A percentile compares a stretch with the other conserved stretches of the same genome.
These are phyloP conservation scores for Drosophila cracens DNA, from an alignment of 2,888 invertebrate genomes.

Conservation along the genomic window DNA sequence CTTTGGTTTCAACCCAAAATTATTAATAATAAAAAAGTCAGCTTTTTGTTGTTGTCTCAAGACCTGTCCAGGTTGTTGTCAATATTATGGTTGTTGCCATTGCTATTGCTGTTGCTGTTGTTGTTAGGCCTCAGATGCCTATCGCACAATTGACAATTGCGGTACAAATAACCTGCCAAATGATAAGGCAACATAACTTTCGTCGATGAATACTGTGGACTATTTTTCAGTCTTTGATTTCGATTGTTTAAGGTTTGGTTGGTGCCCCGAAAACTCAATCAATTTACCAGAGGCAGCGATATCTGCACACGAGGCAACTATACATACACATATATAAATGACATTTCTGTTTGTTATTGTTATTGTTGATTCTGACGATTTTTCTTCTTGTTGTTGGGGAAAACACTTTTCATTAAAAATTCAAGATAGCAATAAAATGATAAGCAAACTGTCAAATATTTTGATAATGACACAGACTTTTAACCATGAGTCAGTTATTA, in stretches of 20 bases:
- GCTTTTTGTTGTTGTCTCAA: conserved; percentile 38
- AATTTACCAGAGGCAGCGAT: conserved; percentile 73
- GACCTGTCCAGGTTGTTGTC: conserved; percentile 51
- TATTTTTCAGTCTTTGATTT: conserved; percentile 47
- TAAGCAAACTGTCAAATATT: conserved; percentile 70
- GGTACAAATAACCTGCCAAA: conserved; percentile 62
- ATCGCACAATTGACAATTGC: conserved; percentile 78
- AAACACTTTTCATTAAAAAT: conserved; percentile 79
- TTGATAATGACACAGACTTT: conserved; percentile 22
- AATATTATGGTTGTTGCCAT: conserved; percentile 21
- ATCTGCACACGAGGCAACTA: conserved; percentile 37
- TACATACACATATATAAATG: background rate
- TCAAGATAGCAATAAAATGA: conserved; percentile 75
- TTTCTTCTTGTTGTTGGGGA: conserved; percentile 45
- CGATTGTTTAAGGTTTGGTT: conserved; percentile 52
- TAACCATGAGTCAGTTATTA: conserved; percentile 22
- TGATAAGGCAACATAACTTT: conserved; percentile 74
- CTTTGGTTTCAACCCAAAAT: conserved; percentile 49
- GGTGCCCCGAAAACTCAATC: conserved; percentile 69
- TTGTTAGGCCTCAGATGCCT: conserved; percentile 57
- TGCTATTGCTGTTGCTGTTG: conserved; percentile 16
- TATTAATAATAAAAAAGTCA: conserved; percentile 53
- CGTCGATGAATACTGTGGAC: conserved; percentile 48
- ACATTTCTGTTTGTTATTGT: conserved; percentile 20
- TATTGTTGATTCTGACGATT: conserved; percentile 2